phyloP scores from a whole-genome alignment of 2,888 invertebrate species.

The Athrips mouffetella region DNA sequence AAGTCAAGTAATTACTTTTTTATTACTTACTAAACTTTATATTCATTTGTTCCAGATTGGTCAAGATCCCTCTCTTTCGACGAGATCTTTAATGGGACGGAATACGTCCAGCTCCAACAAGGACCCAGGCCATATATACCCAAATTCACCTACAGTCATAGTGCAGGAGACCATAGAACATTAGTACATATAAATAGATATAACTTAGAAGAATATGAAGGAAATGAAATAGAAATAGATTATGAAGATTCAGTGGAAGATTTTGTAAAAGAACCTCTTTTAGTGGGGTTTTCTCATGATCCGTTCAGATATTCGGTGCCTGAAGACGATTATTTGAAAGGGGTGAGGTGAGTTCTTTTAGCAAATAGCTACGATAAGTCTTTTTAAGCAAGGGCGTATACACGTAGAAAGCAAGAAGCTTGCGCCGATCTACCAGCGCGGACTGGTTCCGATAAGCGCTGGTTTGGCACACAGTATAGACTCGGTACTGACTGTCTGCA shows the following conservation, averaged over 20 bases:
- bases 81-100: constrained; percentile 57
- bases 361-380: too few relatives aligned
- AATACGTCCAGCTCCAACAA: constrained; percentile 53
- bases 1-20: too few relatives aligned
- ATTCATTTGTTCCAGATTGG: constrained; percentile 50
- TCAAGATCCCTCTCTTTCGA: constrained; percentile 50
- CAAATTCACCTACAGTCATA: constrained; percentile 24
- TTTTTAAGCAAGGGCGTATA: too few relatives aligned
- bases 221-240: constrained; percentile 40
- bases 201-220: constrained; percentile 32
- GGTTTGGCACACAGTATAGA: too few relatives aligned
- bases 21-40: neutral
- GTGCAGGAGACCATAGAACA: neutral
- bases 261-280: constrained; percentile 33
- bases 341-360: constrained; percentile 57
- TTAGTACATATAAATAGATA: constrained; percentile 16
- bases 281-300: constrained; percentile 63
- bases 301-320: constrained; percentile 64
- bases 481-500: too few relatives aligned
- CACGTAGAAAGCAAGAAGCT: too few relatives aligned
- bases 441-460: too few relatives aligned
- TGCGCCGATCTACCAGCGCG: too few relatives aligned
- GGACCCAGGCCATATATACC: constrained; percentile 40
- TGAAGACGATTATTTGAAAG: constrained; percentile 55
- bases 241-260: constrained; percentile 19